Percentiles rank a stretch among this genome's conserved stretches.
phyloP scores from a whole-genome alignment of 2,888 invertebrate genomes.

The Bimastos eiseni region DNA sequence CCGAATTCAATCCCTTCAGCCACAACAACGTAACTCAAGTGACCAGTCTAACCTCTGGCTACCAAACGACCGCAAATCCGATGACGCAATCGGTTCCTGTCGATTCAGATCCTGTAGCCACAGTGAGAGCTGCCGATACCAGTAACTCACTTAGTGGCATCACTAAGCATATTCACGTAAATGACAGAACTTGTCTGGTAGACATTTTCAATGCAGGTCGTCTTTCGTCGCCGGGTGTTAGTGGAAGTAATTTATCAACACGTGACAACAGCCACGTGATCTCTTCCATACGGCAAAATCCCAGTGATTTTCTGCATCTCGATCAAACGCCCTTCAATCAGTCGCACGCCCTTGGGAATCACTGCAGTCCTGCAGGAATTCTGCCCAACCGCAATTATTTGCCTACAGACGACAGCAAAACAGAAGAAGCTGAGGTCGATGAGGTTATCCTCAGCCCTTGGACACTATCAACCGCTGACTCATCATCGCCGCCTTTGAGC shows the following conservation, averaged over 20 bases:
- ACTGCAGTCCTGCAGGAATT: neutral
- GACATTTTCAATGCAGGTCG: neutral
- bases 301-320: neutral
- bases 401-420: neutral
- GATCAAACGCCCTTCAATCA: neutral
- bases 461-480: neutral
- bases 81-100: neutral
- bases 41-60: neutral
- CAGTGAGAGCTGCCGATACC: neutral
- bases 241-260: no score
- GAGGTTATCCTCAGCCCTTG: neutral
- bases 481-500: neutral
- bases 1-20: neutral
- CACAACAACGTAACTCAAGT: neutral
- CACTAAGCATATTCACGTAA: neutral
- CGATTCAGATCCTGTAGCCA: neutral
- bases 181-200: neutral
- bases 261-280: neutral
- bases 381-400: neutral
- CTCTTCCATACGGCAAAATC: neutral
- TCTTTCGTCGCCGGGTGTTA: neutral
- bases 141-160: neutral
- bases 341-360: neutral
- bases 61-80: neutral
- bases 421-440: neutral